Evolutionary conservation across 2,113 vertebrate species (phyloP).

Genomic region (Pangasianodon gigas): DNA sequence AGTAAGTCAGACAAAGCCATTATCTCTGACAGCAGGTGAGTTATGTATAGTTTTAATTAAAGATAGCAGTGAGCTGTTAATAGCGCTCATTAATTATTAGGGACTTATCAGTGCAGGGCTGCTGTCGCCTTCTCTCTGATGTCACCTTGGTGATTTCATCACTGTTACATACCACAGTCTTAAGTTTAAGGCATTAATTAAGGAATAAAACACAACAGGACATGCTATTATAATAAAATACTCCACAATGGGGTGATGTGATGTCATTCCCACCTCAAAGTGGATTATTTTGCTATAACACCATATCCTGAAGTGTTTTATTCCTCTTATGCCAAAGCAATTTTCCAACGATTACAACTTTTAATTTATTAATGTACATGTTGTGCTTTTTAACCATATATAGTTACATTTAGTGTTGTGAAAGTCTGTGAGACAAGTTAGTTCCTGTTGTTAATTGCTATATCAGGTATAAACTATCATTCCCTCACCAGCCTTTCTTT

Average conservation of each 20-base stretch:
- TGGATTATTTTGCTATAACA: neutral
- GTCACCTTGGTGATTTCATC: constrained; percentile 47
- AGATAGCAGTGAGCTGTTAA: constrained; percentile 38
- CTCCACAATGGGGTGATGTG: neutral
- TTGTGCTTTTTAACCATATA: neutral
- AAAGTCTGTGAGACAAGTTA: neutral
- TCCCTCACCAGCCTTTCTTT: neutral
- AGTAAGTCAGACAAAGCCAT: constrained; percentile 3
- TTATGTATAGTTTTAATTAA: constrained; percentile 51
- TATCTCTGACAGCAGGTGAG: constrained; percentile 43
- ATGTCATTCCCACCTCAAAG: neutral
- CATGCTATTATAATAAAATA: neutral
- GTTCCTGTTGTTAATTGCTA: neutral
- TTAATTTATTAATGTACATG: neutral
- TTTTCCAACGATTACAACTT: neutral
- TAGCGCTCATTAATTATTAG: constrained; percentile 52
- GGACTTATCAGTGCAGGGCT: neutral
- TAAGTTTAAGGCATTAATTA: neutral
- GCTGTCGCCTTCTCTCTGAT: neutral
- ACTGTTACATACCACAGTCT: neutral
- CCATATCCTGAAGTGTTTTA: neutral
- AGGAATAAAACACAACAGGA: neutral
- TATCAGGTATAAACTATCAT: no score
- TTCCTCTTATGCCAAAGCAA: neutral
- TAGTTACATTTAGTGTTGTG: neutral